phyloP scores from a whole-genome alignment of 2,113 vertebrate species.

The Calyptomena viridis region DNA sequence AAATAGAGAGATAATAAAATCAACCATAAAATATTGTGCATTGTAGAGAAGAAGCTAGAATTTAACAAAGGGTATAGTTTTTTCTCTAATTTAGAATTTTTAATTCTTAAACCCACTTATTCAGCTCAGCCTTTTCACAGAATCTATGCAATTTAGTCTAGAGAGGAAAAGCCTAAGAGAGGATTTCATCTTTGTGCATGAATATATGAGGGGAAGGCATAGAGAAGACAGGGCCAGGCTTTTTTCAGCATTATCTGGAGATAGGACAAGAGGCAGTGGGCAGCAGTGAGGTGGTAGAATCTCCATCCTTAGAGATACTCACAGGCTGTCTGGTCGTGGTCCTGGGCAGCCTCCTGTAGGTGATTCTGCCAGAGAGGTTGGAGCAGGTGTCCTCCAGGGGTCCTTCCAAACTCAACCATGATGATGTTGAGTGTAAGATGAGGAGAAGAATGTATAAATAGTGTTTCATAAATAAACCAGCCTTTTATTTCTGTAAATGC shows the following conservation, averaged over 20 bases:
- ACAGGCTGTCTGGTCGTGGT: rapidly evolving
- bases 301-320: neutral
- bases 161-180: neutral
- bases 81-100: neutral
- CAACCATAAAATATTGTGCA: neutral
- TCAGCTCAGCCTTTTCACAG: neutral
- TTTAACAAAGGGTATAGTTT: neutral
- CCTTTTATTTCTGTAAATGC: neutral
- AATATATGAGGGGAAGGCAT: neutral
- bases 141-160: neutral
- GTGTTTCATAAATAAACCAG: neutral
- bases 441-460: neutral
- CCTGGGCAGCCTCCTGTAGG: neutral
- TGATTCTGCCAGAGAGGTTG: neutral
- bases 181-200: neutral
- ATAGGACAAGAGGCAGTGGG: neutral
- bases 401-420: neutral
- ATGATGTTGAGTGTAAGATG: too few species aligned
- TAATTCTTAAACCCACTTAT: neutral
- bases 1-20: neutral
- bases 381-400: neutral
- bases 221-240: neutral
- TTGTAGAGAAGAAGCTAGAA: neutral
- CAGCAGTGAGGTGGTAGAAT: neutral
- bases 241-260: neutral